A percentile compares a stretch with the other conserved stretches of the same genome.
Conservation (phyloP, 2,113 vertebrate genomes). For the Gracilinanus agilis region DNA sequence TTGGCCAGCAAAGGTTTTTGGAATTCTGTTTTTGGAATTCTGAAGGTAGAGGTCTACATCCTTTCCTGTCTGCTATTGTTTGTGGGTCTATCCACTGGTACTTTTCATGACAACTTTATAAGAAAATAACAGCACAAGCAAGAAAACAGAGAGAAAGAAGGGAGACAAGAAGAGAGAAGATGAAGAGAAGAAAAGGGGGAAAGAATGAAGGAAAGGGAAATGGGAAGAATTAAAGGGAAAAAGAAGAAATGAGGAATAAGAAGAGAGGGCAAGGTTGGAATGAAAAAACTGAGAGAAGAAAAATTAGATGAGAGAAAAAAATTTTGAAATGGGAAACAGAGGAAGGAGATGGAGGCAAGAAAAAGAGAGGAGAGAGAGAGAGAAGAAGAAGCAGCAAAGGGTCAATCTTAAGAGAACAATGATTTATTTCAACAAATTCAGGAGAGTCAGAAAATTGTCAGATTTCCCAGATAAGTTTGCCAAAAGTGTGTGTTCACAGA, state of each 20-base stretch:
- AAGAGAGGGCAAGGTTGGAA: neutral
- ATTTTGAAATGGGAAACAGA: too few relatives aligned
- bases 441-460: neutral
- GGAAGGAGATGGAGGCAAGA: neutral
- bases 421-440: neutral
- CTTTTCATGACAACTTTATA: too few relatives aligned
- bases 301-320: too few relatives aligned
- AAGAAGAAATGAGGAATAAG: neutral
- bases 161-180: neutral
- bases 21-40: accelerated
- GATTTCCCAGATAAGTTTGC: neutral
- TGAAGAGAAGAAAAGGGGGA: neutral
- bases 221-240: neutral
- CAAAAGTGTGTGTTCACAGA: neutral
- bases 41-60: accelerated
- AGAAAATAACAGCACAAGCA: too few relatives aligned
- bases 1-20: neutral
- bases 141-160: neutral
- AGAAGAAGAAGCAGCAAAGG: neutral
- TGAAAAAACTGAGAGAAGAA: neutral
- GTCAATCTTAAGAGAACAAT: neutral
- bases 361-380: neutral
- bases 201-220: neutral
- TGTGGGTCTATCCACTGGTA: neutral
- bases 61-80: neutral